Evolutionary conservation across 2,797 vertebrate genomes (phyloP).

Genomic region (Triplophysa bombifrons): DNA sequence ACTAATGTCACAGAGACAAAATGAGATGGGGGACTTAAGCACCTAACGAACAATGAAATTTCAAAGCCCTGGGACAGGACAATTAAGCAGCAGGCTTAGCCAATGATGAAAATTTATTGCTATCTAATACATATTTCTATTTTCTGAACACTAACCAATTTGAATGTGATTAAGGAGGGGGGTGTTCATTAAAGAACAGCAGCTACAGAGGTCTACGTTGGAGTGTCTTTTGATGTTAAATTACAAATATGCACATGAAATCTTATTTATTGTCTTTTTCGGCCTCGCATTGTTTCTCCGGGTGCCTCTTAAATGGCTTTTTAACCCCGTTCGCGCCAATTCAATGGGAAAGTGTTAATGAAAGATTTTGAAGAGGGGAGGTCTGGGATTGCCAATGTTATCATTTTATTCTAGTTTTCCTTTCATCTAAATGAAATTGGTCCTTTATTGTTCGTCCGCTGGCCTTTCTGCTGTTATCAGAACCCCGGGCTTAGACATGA

Average conservation of each 20-base stretch:
- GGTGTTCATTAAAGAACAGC: slow-evolving; percentile 84
- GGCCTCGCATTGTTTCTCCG: slow-evolving; percentile 79
- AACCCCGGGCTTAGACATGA: slow-evolving; percentile 61
- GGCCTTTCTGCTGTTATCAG: slow-evolving; percentile 62
- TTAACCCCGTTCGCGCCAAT: slow-evolving; percentile 75
- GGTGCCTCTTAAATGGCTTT: slow-evolving; percentile 80
- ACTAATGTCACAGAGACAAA: slow-evolving; percentile 99
- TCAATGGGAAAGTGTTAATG: slow-evolving; percentile 71
- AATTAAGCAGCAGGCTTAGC: slow-evolving; percentile 99
- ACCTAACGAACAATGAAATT: slow-evolving; percentile 99
- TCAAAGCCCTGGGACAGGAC: slow-evolving; percentile 99
- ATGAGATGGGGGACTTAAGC: slow-evolving; percentile 99
- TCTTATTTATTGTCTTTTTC: slow-evolving; percentile 81
- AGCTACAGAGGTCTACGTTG: slow-evolving; percentile 81
- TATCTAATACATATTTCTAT: slow-evolving; percentile 99
- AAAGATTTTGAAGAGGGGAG: slow-evolving; percentile 59
- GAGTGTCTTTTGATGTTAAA: slow-evolving; percentile 87
- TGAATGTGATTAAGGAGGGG: slow-evolving; percentile 99
- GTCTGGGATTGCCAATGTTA: slow-evolving; percentile 63
- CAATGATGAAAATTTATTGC: slow-evolving; percentile 99
- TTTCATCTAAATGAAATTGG: slow-evolving; percentile 79
- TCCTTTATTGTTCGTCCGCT: slow-evolving; percentile 68
- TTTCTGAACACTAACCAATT: slow-evolving; percentile 99
- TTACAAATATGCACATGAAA: slow-evolving; percentile 83
- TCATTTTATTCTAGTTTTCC: slow-evolving; percentile 67